These are phyloP conservation scores for Eospalax fontanierii DNA, from an alignment of 2,797 vertebrate genomes.

Conservation along the genomic window DNA sequence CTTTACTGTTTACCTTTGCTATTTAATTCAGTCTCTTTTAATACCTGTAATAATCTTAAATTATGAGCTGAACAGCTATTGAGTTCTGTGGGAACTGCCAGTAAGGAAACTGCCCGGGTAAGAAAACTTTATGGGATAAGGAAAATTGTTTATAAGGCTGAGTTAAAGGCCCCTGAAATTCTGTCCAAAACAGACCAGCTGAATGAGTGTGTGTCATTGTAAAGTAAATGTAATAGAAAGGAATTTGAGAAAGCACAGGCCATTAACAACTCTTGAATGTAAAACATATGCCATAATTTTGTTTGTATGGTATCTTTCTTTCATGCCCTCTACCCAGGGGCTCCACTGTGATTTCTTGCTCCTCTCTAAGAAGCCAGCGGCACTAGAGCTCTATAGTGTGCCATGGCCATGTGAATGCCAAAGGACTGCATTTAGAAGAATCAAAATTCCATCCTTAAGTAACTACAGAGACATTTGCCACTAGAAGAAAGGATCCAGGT, in stretches of 20 bases:
- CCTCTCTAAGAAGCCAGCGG: not conserved
- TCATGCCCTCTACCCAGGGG: not conserved
- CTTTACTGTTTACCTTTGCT: not conserved
- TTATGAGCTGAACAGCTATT: not conserved
- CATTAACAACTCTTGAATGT: not conserved
- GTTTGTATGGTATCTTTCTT: not conserved
- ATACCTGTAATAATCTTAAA: constrained; percentile 35
- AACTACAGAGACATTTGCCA: not conserved
- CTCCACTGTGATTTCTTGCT: not conserved
- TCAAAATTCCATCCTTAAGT: not conserved
- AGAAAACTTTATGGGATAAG: not conserved
- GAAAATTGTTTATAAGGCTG: constrained; percentile 36
- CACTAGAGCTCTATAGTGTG: not conserved
- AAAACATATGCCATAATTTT: not conserved
- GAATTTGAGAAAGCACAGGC: not conserved
- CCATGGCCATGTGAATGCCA: not conserved
- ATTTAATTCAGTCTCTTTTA: constrained; percentile 18
- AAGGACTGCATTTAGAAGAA: not conserved
- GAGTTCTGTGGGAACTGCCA: not conserved
- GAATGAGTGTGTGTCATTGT: not conserved
- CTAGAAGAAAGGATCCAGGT: not conserved
- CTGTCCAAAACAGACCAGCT: constrained; percentile 7
- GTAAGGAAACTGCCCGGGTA: constrained; percentile 13
- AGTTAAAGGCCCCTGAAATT: not conserved
- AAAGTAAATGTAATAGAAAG: not conserved